Evolutionary conservation across 2,113 vertebrate species (phyloP).

Genomic region (Uropsilus gracilis): DNA sequence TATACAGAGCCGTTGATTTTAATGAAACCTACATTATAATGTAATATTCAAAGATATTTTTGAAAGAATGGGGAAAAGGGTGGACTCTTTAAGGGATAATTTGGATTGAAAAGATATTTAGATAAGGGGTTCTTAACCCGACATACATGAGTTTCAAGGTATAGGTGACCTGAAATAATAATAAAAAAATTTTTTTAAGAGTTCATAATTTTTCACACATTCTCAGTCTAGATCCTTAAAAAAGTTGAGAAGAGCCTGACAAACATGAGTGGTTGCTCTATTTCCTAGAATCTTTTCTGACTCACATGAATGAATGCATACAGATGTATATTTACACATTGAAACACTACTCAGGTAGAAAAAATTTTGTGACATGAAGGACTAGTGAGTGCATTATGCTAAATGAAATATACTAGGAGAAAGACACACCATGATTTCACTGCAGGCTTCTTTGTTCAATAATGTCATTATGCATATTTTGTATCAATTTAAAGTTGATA

Average conservation of each 20-base stretch:
- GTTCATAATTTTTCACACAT: not conserved
- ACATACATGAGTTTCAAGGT: not conserved
- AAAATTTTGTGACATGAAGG: too few relatives aligned
- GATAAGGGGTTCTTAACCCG: not conserved
- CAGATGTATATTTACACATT: too few relatives aligned
- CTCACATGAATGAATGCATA: not conserved
- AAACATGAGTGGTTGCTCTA: not conserved
- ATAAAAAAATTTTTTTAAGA: not conserved
- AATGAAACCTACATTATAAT: not conserved
- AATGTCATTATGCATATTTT: conserved; percentile 19
- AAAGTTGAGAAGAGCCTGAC: not conserved
- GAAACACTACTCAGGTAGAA: too few relatives aligned
- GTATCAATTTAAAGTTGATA: not conserved
- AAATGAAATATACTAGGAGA: too few relatives aligned
- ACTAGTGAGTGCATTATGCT: too few relatives aligned
- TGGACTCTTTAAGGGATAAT: conserved; percentile 8
- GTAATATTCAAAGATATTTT: not conserved
- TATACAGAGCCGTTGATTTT: not conserved
- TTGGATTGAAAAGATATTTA: conserved; percentile 15
- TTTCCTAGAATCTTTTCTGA: not conserved
- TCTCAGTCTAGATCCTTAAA: conserved; percentile 3
- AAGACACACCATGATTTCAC: not conserved
- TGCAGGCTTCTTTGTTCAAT: not conserved
- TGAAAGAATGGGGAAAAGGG: not conserved
- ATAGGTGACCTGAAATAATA: not conserved